Evolutionary conservation across 2,113 vertebrate genomes (phyloP), one percentile per base, ranked within the genome.

Genomic region (Noctilio leporinus): DNA sequence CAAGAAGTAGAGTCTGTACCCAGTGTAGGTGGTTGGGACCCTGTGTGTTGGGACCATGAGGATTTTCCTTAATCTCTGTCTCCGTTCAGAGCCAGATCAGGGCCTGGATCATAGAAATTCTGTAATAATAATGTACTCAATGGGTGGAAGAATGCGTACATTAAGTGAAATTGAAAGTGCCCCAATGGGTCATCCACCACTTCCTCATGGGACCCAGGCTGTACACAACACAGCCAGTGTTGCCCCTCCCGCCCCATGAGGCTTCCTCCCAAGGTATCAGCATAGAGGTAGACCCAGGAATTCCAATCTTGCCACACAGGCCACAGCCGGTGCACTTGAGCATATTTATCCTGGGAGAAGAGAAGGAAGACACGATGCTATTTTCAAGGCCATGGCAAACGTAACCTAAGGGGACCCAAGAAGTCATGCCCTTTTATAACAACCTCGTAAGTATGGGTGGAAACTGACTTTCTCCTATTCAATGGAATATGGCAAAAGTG

Each of bases 111-210:
- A 45, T 11, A 80, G 89, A 76, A 84, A 12, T 35, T 69, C 14
- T 85, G 65, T 5, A 53, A 20, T 43, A 47, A 62, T 26, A 77
- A 7, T 69, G 17, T 22, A 11, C 28, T 33, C 49, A 91, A 20
- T 47, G 33, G 33, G 35, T 55, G 59, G 38, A 47, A 91, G 15
- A 17, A 5, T 35, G 35, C 64, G 26, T 53, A 73, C 57, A 26
- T 33, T 24, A n/a, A 65, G 12, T n/a, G 43, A 67, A 85, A 10
- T 3, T 6, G 81, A 24, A 81, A 24, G 17, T 3, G 8, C 22
- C 35, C 15, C 16, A 3, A 0, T 14, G 10, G 30, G 28, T 22
- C 57, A 0, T 10, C 4, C 10, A 3, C 11, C 5, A 0, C 8
- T 81, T 81, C 26, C 45, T 81, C 19, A 4, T 0, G 49, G 45